A percentile compares a stretch with the other conserved stretches of the same genome.
Evolutionary conservation across 1,140 invertebrate genomes (phyloP).

Genomic region (Epicauta chinensis): DNA sequence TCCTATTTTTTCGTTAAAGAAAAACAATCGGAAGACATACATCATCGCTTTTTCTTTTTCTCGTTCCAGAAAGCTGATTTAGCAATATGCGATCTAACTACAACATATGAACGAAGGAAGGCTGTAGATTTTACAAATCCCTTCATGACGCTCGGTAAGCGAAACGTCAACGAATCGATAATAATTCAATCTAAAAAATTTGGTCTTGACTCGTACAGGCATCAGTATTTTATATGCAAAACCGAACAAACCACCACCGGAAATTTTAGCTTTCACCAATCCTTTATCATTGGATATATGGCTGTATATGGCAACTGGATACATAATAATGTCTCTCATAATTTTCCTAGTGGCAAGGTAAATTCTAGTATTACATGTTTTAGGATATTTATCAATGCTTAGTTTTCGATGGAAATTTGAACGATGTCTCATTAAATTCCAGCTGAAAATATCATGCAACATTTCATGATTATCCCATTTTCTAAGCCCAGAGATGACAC

Average conservation of each 20-base stretch:
- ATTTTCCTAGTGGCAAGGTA: conserved; percentile 80
- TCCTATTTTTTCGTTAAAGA: no score
- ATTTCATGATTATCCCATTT: no score
- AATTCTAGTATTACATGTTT: conserved; percentile 16
- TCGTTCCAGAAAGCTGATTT: conserved; percentile 75
- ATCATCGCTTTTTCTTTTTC: no score
- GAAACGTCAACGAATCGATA: neutral
- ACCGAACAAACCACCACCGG: conserved; percentile 59
- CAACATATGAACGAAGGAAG: conserved; percentile 76
- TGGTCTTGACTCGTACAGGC: conserved; percentile 39
- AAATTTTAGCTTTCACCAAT: conserved; percentile 80
- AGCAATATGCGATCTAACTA: conserved; percentile 87
- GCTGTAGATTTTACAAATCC: conserved; percentile 88
- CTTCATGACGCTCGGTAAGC: conserved; percentile 77
- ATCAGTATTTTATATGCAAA: conserved; percentile 77
- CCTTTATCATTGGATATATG: conserved; percentile 88
- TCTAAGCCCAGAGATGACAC: no score
- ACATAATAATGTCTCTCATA: conserved; percentile 75
- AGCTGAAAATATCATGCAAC: no score
- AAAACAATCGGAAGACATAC: no score
- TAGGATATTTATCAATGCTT: no score
- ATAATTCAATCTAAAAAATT: neutral
- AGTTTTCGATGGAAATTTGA: no score
- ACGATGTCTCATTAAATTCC: no score
- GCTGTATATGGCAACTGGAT: conserved; percentile 87